A percentile compares a stretch with the other conserved stretches of the same genome.
phyloP scores from a whole-genome alignment of 2,888 invertebrate genomes.

The Patella ulyssiponensis region DNA sequence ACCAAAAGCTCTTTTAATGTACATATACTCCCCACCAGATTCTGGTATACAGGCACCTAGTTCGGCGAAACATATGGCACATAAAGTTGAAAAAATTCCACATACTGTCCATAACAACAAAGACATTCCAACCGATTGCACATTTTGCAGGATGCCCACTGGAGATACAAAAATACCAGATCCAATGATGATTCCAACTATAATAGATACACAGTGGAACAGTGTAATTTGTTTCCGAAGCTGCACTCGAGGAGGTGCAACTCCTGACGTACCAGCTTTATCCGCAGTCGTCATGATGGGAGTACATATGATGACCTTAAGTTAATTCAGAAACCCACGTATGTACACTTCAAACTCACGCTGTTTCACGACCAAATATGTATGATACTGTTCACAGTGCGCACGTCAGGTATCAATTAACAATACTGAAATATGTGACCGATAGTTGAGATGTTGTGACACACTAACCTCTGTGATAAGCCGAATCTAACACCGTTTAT shows the following conservation, averaged over 20 bases:
- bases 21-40: slow-evolving; percentile 74
- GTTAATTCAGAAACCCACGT: no score
- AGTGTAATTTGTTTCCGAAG: slow-evolving; percentile 60
- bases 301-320: no score
- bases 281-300: no score
- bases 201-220: slow-evolving; percentile 61
- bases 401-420: no score
- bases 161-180: slow-evolving; percentile 97
- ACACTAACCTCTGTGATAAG: no score
- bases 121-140: slow-evolving; percentile 82
- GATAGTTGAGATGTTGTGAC: no score
- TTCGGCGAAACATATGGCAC: slow-evolving; percentile 92
- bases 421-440: no score
- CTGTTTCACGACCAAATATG: no score
- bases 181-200: slow-evolving; percentile 88
- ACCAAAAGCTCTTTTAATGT: slow-evolving; percentile 69
- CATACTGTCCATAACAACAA: slow-evolving; percentile 91
- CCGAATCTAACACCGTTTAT: no score
- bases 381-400: no score
- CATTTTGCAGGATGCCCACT: slow-evolving; percentile 86
- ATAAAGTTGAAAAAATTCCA: slow-evolving; percentile 83
- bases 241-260: slow-evolving; percentile 35
- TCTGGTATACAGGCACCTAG: slow-evolving; percentile 89
- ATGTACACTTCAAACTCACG: no score
- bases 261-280: no score